Conservation (phyloP, 2,888 invertebrate genomes). For the Liposcelis brunnea region DNA sequence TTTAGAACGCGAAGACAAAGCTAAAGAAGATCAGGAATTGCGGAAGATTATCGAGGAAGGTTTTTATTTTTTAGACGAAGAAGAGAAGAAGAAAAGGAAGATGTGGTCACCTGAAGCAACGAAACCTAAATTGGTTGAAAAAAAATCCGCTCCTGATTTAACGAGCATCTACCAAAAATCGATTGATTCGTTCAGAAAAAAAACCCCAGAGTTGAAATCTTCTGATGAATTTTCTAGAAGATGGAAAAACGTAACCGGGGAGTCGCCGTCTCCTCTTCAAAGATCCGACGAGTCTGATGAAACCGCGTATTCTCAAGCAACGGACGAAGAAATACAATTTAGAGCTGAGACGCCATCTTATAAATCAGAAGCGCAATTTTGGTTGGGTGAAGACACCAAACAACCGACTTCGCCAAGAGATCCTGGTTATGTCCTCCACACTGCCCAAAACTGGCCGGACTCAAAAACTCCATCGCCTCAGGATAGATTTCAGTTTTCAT, state of each 20-base stretch:
- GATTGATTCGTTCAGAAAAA: no score
- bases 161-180: not conserved
- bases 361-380: not conserved
- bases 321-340: no score
- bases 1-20: not conserved
- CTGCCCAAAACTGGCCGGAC: slow-evolving; percentile 45
- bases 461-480: slow-evolving; percentile 9
- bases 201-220: no score
- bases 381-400: not conserved
- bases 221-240: no score
- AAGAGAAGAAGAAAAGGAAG: not conserved
- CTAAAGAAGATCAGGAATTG: slow-evolving; percentile 3
- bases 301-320: not conserved
- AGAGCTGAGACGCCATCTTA: slow-evolving; percentile 2
- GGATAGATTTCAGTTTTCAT: slow-evolving; percentile 3
- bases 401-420: slow-evolving; percentile 45
- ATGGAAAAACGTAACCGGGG: not conserved
- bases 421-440: slow-evolving; percentile 55
- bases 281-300: not conserved
- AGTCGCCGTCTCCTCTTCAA: no score
- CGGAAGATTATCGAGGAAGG: slow-evolving; percentile 3
- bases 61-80: slow-evolving; percentile 8
- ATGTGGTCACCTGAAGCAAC: no score
- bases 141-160: not conserved
- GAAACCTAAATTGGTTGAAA: not conserved